These are phyloP conservation scores for Cynodonichthys magdalenae DNA, from an alignment of 2,797 vertebrate genomes.

Conservation along the genomic window DNA sequence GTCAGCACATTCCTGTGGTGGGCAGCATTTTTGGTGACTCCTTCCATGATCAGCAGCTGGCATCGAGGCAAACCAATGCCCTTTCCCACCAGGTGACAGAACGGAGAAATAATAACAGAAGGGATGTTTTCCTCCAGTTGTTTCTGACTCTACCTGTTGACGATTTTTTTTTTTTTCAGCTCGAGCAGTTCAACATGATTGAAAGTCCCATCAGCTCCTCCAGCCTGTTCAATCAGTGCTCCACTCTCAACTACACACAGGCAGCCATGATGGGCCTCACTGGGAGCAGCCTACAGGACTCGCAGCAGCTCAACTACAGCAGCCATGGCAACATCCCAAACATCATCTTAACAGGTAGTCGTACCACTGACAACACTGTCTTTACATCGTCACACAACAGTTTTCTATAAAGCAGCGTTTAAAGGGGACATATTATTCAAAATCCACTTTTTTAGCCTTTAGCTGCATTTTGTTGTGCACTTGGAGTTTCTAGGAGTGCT, in stretches of 20 bases:
- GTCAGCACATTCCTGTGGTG: slow-evolving; percentile 93
- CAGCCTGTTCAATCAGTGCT: slow-evolving; percentile 93
- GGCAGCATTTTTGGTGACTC: slow-evolving; percentile 96
- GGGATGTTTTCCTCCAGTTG: background rate
- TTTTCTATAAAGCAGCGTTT: background rate
- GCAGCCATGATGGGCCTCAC: slow-evolving; percentile 98
- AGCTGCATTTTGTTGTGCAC: too few relatives aligned
- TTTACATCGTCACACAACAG: background rate
- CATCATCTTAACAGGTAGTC: slow-evolving; percentile 96
- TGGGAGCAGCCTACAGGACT: slow-evolving; percentile 90
- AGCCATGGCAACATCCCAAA: slow-evolving; percentile 96
- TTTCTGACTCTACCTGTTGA: background rate
- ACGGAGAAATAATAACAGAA: background rate
- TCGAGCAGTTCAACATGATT: slow-evolving; percentile 99
- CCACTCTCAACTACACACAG: slow-evolving; percentile 97
- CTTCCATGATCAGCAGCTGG: slow-evolving; percentile 97
- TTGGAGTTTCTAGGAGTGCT: too few relatives aligned
- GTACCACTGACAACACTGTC: background rate
- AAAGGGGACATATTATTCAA: too few relatives aligned
- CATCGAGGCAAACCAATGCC: slow-evolving; percentile 94
- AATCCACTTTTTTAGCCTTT: too few relatives aligned
- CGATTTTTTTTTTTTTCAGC: slow-evolving; percentile 68
- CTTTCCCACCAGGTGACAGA: slow-evolving; percentile 96
- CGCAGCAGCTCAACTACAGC: slow-evolving; percentile 90
- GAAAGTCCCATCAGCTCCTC: slow-evolving; percentile 92